Evolutionary conservation across 2,797 vertebrate genomes (phyloP).

Genomic region (Buceros bicornis): DNA sequence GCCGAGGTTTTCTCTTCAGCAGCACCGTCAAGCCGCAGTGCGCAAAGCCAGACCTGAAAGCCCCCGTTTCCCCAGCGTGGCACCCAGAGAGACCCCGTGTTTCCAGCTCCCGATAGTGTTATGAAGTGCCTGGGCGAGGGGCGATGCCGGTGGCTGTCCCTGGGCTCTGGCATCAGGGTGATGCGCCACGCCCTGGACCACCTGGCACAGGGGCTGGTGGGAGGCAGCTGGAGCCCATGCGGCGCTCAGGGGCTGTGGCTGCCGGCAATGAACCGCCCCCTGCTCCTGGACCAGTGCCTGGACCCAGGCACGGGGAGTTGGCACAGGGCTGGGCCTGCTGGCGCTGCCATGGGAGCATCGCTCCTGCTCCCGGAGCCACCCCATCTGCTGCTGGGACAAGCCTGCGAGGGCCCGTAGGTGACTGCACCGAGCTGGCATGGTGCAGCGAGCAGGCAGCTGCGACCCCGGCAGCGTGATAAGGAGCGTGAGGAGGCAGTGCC

Average conservation of each 20-base stretch:
- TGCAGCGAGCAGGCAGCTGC: neutral
- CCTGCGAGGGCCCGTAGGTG: accelerated
- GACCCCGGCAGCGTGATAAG: neutral
- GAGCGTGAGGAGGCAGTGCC: accelerated
- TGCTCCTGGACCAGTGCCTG: neutral
- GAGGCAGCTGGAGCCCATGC: accelerated
- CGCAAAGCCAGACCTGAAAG: neutral
- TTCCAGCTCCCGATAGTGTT: neutral
- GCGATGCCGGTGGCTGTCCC: neutral
- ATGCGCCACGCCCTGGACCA: neutral
- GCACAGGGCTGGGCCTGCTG: accelerated
- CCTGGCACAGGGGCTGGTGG: no score
- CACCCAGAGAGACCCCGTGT: accelerated
- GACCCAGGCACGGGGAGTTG: accelerated
- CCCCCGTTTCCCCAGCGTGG: accelerated
- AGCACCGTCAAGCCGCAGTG: neutral
- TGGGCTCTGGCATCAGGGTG: neutral
- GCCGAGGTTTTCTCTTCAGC: neutral
- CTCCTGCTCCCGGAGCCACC: neutral
- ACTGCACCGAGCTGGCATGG: accelerated
- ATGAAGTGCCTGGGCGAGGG: accelerated
- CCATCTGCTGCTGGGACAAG: neutral
- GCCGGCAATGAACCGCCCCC: accelerated
- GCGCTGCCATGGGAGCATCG: neutral
- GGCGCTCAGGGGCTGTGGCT: accelerated